A percentile compares a stretch with the other conserved stretches of the same genome.
Evolutionary conservation across 2,113 vertebrate species (phyloP).

Genomic region (human): GRCh38 chr1:51510501-51511000

Average conservation of each 20-base stretch:
- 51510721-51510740: background rate
- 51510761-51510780: background rate
- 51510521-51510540: background rate
- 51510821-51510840: background rate
- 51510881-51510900: background rate
- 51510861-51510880: background rate
- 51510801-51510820: background rate
- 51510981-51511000: too few relatives aligned
- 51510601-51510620: background rate
- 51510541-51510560: slow-evolving; percentile 22
- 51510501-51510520: background rate
- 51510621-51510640: too few relatives aligned
- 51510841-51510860: background rate
- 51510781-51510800: slow-evolving; percentile 31
- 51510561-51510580: background rate
- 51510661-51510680: background rate
- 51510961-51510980: too few relatives aligned
- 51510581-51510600: background rate
- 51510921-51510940: too few relatives aligned
- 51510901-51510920: too few relatives aligned
- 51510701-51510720: background rate
- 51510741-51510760: background rate
- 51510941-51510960: too few relatives aligned
- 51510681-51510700: slow-evolving; percentile 39
- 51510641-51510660: background rate